Percentiles rank a stretch among this genome's conserved stretches.
These are phyloP conservation scores for Drosophila birchii DNA, from an alignment of 2,888 invertebrate genomes.

Conservation along the genomic window DNA sequence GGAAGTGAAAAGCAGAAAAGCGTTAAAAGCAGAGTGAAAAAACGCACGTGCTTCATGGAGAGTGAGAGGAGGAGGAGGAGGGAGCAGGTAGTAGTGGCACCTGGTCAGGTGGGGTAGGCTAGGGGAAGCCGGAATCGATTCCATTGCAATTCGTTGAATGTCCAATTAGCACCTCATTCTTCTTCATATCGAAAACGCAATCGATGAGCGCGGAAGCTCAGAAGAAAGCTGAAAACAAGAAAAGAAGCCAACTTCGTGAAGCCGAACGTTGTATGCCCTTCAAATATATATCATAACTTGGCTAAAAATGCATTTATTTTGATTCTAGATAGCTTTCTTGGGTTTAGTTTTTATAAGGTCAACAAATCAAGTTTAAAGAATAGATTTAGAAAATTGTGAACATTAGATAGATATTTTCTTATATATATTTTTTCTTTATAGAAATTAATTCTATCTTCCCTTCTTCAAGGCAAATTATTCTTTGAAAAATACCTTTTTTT, in stretches of 20 bases:
- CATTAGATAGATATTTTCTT: neutral
- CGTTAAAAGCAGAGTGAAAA: conserved; percentile 32
- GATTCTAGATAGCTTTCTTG: neutral
- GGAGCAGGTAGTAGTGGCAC: neutral
- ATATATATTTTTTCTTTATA: neutral
- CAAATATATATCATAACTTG: neutral
- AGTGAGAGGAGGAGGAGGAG: conserved; percentile 12
- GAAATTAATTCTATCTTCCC: neutral
- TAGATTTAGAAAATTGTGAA: neutral
- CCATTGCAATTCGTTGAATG: conserved; percentile 58
- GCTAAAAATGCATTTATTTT: neutral
- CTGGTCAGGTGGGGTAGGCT: conserved; percentile 19
- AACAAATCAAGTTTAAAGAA: too few species aligned
- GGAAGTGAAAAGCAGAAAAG: conserved; percentile 24
- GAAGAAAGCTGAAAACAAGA: neutral
- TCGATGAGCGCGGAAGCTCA: neutral
- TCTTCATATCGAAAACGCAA: conserved; percentile 23
- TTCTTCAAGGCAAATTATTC: neutral
- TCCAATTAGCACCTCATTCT: conserved; percentile 55
- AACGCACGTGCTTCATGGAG: conserved; percentile 70
- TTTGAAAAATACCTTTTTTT: too few species aligned
- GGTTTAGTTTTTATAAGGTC: neutral
- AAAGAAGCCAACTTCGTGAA: neutral
- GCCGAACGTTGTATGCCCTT: neutral
- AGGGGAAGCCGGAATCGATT: conserved; percentile 15